Conservation (phyloP, 2,888 invertebrate species). For the Agapetus fuscipes region DNA sequence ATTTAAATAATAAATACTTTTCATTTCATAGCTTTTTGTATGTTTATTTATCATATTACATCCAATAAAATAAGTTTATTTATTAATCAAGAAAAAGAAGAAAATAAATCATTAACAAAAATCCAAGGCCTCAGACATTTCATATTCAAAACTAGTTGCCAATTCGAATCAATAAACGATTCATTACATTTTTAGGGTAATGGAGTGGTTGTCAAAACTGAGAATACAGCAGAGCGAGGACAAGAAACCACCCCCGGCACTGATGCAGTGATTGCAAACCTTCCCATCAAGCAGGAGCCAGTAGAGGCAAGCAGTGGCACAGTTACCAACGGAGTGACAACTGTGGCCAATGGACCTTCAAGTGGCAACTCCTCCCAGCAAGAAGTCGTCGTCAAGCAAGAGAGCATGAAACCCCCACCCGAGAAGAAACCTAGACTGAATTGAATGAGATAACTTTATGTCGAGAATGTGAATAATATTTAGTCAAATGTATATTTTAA, state of each 20-base stretch:
- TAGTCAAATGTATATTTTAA: no score
- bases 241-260: slow-evolving; percentile 34
- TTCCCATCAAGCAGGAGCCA: slow-evolving; percentile 43
- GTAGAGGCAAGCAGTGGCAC: slow-evolving; percentile 32
- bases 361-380: slow-evolving; percentile 27
- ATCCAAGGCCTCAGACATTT: no score
- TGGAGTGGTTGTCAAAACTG: slow-evolving; percentile 39
- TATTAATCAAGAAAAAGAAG: no score
- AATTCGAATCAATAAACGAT: no score
- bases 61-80: no score
- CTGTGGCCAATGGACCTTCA: slow-evolving; percentile 19
- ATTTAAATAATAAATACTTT: no score
- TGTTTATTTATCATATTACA: no score
- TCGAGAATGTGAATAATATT: no score
- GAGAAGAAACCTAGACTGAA: slow-evolving; percentile 68
- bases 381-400: slow-evolving; percentile 46
- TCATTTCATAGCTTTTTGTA: no score
- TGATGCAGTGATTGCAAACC: slow-evolving; percentile 30
- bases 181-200: slow-evolving; percentile 34
- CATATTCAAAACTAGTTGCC: no score
- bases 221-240: slow-evolving; percentile 35
- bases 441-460: no score
- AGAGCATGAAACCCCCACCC: slow-evolving; percentile 79
- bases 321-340: slow-evolving; percentile 24
- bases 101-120: no score